Conservation (phyloP, 2,797 vertebrate genomes). For the Psittacula echo region DNA sequence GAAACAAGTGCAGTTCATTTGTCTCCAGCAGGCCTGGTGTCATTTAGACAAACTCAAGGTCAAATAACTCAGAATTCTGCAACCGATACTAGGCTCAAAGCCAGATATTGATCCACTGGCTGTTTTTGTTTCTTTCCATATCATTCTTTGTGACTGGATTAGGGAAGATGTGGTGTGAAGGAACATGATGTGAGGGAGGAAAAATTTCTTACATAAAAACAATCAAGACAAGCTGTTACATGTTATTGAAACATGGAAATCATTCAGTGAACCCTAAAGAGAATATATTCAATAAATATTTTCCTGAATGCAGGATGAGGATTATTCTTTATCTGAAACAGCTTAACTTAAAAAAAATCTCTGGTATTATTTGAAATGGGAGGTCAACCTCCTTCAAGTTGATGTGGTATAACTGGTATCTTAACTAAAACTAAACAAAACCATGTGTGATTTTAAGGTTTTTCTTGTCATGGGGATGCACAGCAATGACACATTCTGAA, state of each 20-base stretch:
- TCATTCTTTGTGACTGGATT: not conserved
- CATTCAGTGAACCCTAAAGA: not conserved
- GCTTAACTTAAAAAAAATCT: not conserved
- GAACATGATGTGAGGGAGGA: not conserved
- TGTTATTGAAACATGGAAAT: not conserved
- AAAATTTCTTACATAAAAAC: not conserved
- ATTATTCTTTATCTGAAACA: not conserved
- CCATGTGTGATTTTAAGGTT: not conserved
- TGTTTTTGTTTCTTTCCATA: not conserved
- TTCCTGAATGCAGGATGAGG: not conserved
- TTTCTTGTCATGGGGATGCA: not conserved
- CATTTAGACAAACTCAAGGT: not conserved
- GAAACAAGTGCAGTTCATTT: not conserved
- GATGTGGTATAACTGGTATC: not conserved
- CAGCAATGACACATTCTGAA: not conserved
- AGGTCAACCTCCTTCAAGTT: not conserved
- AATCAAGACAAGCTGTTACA: not conserved
- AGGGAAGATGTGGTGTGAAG: not conserved
- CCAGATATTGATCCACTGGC: not conserved
- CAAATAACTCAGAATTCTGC: not conserved
- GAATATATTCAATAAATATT: not conserved
- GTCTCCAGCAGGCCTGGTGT: not conserved
- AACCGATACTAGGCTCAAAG: rapidly evolving
- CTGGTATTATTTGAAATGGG: not conserved
- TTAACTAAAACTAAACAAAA: not conserved